Conservation (phyloP, 2,888 invertebrate genomes). For the Ferrisia virgata region DNA sequence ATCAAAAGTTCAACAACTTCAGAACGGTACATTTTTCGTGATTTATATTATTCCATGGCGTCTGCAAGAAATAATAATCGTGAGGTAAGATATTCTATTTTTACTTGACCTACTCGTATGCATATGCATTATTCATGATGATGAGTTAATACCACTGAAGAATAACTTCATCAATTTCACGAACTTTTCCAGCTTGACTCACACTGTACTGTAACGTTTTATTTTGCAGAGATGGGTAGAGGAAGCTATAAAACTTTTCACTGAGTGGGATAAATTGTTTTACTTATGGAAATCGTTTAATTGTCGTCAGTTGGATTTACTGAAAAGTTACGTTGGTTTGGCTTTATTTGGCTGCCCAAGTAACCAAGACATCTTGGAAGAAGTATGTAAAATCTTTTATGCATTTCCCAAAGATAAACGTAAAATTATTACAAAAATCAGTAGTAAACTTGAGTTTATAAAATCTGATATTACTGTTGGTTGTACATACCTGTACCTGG, state of each 20-base stretch:
- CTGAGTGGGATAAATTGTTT: background rate
- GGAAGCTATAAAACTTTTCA: background rate
- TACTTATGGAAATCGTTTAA: background rate
- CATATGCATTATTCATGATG: too few species aligned
- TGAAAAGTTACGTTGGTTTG: background rate
- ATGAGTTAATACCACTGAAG: too few species aligned
- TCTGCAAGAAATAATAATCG: too few species aligned
- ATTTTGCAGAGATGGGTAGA: too few species aligned
- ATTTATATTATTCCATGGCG: too few species aligned
- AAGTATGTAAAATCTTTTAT: background rate
- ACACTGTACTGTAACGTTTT: too few species aligned
- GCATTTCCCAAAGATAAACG: background rate
- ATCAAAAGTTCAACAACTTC: too few species aligned
- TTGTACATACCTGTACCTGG: background rate
- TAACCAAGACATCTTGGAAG: background rate
- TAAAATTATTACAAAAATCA: background rate
- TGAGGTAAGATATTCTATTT: too few species aligned
- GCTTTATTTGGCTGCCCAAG: background rate
- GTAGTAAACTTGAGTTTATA: background rate
- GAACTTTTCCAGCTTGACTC: too few species aligned
- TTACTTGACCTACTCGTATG: too few species aligned
- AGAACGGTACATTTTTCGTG: too few species aligned
- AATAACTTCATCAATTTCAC: too few species aligned
- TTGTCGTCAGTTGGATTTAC: background rate
- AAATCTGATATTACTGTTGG: background rate